Evolutionary conservation across 2,888 invertebrate genomes (phyloP), one percentile per base, ranked within the genome.

Genomic region (Toxonevra muliebris): DNA sequence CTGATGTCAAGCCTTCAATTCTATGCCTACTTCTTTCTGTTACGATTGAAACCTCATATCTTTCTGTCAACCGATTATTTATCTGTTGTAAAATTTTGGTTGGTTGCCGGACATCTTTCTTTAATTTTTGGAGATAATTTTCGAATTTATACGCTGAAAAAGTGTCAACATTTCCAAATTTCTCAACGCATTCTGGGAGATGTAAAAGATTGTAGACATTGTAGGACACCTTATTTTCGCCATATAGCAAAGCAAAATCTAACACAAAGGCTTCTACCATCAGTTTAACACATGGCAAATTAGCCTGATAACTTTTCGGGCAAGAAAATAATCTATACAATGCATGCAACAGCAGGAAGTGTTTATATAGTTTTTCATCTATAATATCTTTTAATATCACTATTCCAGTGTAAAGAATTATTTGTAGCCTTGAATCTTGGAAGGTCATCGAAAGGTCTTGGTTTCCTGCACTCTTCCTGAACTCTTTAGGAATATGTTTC

Each of bases 121-220:
- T n/a, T n/a, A n/a, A n/a, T 19, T 58, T 45, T 45, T 45, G 45
- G 13, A 45, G 45, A 13, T 45, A 45, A 13, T 61, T 66, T 66
- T 66, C 50, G n/a, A 67, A 63, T 10, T 48, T 19, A 43, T 67
- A 62, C 4, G 66, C 66, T 17, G 45, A 60, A 60, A 66, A 66
- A 42, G 53, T 61, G 8, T 52, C n/a, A 12, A 20, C 19, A 57
- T 57, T 48, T 13, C 61, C 61, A 40, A 42, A 54, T 1, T 61
- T 52, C 5, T 43, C 52, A 11, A 15, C 61, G 43, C 61, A 50
- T 17, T 61, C 20, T 4, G 42, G 9, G 20, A 66, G 57, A 41
- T 66, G 61, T 19, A 62, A n/a, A 2, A 62, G 57, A 10, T 48
- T 50, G 15, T 67, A 58, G 15, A 58, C 62, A 11, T 59, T 60